phyloP scores from a whole-genome alignment of 2,888 invertebrate genomes.

The Zaprionus lineosus region DNA sequence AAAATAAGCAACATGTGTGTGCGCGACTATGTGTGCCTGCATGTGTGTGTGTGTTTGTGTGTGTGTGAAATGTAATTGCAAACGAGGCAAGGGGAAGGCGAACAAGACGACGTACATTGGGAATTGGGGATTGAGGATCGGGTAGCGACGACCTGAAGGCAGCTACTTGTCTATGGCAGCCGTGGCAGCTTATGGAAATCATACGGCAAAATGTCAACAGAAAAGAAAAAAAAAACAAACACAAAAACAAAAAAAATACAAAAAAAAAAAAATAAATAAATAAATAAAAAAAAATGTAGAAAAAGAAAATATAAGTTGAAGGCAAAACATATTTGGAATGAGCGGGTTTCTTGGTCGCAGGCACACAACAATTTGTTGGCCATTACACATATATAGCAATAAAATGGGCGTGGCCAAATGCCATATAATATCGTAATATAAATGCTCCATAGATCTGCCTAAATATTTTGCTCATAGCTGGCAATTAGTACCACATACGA shows the following conservation, averaged over 20 bases:
- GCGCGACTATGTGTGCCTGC: background rate
- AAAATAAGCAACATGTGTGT: constrained; percentile 74
- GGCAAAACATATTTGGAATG: constrained; percentile 60
- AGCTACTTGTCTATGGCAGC: constrained; percentile 67
- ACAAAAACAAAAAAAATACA: constrained; percentile 37
- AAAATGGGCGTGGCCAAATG: constrained; percentile 49
- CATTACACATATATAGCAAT: constrained; percentile 36
- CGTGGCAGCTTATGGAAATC: constrained; percentile 75
- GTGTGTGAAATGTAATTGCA: constrained; percentile 19
- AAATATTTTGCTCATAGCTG: constrained; percentile 15
- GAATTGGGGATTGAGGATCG: no score
- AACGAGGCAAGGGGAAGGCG: background rate
- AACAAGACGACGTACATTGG: no score
- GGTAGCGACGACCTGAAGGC: no score
- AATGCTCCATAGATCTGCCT: constrained; percentile 33
- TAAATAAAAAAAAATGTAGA: constrained; percentile 38
- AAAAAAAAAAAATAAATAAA: constrained; percentile 27
- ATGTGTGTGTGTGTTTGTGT: constrained; percentile 10
- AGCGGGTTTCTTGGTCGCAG: constrained; percentile 59
- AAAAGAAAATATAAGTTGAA: no score
- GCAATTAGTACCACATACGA: constrained; percentile 41
- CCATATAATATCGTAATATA: constrained; percentile 14
- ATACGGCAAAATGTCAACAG: constrained; percentile 74
- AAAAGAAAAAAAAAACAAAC: constrained; percentile 32
- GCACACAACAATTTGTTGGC: constrained; percentile 49